Conservation (phyloP, 2,797 vertebrate genomes). For the Tauraco hartlaubi region DNA sequence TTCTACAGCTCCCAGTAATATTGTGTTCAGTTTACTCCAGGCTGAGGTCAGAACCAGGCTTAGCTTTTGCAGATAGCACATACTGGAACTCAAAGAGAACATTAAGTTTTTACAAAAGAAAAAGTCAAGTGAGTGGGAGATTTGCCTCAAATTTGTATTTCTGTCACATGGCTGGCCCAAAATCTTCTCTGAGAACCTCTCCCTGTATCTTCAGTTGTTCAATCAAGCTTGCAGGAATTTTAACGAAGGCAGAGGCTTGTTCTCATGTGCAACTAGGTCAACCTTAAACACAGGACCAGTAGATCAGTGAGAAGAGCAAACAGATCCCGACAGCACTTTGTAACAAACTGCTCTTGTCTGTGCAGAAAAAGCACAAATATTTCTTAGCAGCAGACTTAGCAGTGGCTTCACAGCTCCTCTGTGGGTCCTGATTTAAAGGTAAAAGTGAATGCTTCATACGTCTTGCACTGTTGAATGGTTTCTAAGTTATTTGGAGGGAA, state of each 20-base stretch:
- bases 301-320: conserved; percentile 10
- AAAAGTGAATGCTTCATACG: background rate
- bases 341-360: background rate
- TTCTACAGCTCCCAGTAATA: background rate
- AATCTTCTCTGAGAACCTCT: background rate
- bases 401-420: background rate
- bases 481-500: background rate
- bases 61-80: background rate
- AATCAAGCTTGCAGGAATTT: conserved; percentile 18
- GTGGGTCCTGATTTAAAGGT: background rate
- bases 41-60: background rate
- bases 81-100: background rate
- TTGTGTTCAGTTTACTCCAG: background rate
- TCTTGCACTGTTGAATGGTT: background rate
- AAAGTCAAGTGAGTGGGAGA: background rate
- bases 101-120: background rate
- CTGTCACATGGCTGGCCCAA: background rate
- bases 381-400: background rate
- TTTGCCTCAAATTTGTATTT: background rate
- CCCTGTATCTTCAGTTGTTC: background rate
- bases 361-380: background rate
- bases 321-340: background rate
- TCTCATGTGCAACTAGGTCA: conserved; percentile 27
- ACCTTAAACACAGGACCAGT: conserved; percentile 7
- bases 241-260: background rate